A percentile compares a stretch with the other conserved stretches of the same genome.
phyloP scores from a whole-genome alignment of 1,140 invertebrate species.

The Trigoniulus corallinus region DNA sequence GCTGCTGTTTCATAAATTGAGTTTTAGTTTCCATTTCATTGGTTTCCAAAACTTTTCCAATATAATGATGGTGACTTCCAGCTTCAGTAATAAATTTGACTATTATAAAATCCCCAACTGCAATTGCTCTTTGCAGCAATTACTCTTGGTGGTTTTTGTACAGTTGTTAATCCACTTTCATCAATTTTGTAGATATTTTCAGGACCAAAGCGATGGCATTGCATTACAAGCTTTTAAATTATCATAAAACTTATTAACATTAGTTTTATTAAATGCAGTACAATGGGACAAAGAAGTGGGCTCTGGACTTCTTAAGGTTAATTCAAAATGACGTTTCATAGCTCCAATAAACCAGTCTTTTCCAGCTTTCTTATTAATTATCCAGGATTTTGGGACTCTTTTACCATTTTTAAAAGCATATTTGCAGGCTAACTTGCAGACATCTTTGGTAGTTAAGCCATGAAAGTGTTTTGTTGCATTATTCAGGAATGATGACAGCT shows the following conservation, averaged over 20 bases:
- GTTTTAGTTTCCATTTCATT: too few relatives aligned
- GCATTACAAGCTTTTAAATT: conserved; percentile 17
- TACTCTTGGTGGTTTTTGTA: conserved; percentile 21
- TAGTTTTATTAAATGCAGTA: conserved; percentile 32
- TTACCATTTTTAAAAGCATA: conserved; percentile 20
- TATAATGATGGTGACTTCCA: too few relatives aligned
- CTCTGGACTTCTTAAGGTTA: conserved; percentile 26
- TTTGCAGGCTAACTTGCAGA: conserved; percentile 25
- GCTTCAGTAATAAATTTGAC: too few relatives aligned
- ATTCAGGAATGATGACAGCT: neutral
- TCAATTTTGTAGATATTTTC: conserved; percentile 14
- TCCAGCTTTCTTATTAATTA: conserved; percentile 21
- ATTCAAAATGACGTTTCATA: conserved; percentile 25
- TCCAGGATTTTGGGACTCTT: conserved; percentile 20
- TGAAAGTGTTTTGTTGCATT: neutral
- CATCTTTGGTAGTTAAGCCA: conserved; percentile 19
- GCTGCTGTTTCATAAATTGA: too few relatives aligned
- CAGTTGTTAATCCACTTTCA: conserved; percentile 29
- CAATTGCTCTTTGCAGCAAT: too few relatives aligned
- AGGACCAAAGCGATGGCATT: conserved; percentile 7
- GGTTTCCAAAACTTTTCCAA: too few relatives aligned
- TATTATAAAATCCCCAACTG: too few relatives aligned
- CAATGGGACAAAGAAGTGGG: conserved; percentile 27
- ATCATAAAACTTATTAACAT: conserved; percentile 23
- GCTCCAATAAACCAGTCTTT: conserved; percentile 29